Percentiles rank a stretch among this genome's conserved stretches.
Evolutionary conservation across 2,888 invertebrate genomes (phyloP).

Genomic region (Amphimallon solstitiale): DNA sequence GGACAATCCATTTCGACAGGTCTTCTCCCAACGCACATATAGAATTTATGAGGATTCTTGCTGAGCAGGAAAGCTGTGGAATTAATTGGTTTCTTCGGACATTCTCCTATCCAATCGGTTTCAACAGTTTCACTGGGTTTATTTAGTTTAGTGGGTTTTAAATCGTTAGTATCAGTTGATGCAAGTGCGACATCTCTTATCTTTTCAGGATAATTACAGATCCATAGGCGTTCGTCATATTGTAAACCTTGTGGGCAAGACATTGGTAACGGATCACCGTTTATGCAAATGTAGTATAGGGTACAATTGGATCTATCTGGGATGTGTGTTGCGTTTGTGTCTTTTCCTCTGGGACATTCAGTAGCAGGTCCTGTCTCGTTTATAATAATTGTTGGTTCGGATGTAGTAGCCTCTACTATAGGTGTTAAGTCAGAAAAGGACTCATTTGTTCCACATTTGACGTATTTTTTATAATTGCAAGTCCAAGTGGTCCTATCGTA

Average conservation of each 20-base stretch:
- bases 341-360: background rate
- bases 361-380: background rate
- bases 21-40: background rate
- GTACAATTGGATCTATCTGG: slow-evolving; percentile 5
- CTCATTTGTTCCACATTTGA: no score
- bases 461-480: no score
- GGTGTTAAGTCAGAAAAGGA: no score
- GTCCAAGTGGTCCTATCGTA: no score
- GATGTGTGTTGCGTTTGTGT: background rate
- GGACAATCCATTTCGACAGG: slow-evolving; percentile 1
- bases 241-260: background rate
- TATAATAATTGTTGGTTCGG: no score
- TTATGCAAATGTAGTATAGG: slow-evolving; percentile 1
- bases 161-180: no score
- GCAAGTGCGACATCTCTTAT: no score
- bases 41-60: background rate
- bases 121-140: no score
- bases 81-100: no score
- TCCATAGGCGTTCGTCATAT: slow-evolving; percentile 6
- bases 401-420: no score
- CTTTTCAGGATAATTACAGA: background rate
- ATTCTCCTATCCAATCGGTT: no score
- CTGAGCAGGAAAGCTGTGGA: background rate
- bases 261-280: background rate
- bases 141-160: no score